Evolutionary conservation across 2,888 invertebrate genomes (phyloP), one percentile per base, ranked within the genome.

Genomic region (Deladenus siricidicola): DNA sequence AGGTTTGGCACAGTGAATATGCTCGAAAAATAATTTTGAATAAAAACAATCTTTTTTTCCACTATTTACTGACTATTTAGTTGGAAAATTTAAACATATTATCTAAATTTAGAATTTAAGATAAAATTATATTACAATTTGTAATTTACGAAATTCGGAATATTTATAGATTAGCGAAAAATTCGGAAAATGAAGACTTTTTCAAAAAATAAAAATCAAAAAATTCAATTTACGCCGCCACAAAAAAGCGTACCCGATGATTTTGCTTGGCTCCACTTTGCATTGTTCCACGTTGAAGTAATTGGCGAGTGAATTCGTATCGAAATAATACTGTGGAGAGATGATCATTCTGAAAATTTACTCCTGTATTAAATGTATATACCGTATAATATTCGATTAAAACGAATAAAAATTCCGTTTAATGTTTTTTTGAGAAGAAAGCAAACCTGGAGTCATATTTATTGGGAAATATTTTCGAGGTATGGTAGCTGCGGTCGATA

Each of bases 281-380:
- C 66, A 62, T 4, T 58, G 29, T 29, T 58, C 42, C 23, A 70
- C 70, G 29, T 56, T 50, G 48, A 67, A 67, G 45, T 70, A 69
- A n/a, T 48, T 34, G 19, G 57, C 56, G 50, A 66, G 29, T 17
- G 28, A 34, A 21, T 62, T 51, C 24, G 63, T 6, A 23, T 57
- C 29, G 26, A 50, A 26, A 39, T 60, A 67, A 29, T 58, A 54
- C 21, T 54, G 30, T 14, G 43, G 24, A 3, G 52, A 56, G 19
- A 63, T 30, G n/a, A 62, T n/a, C 0, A 56, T 45, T 47, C 56
- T 56, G 28, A 4, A 47, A 28, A 49, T 21, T 26, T 24, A 29
- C 2, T 34, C 24, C 17, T 52, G 17, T 28, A 17, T 49, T 3
- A 42, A 42, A 56, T 4, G 17, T 1, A 14, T 19, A 4, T 2